Evolutionary conservation across 2,113 vertebrate species (phyloP), one percentile per base, ranked within the genome.

Genomic region (Paraplagusia blochii): DNA sequence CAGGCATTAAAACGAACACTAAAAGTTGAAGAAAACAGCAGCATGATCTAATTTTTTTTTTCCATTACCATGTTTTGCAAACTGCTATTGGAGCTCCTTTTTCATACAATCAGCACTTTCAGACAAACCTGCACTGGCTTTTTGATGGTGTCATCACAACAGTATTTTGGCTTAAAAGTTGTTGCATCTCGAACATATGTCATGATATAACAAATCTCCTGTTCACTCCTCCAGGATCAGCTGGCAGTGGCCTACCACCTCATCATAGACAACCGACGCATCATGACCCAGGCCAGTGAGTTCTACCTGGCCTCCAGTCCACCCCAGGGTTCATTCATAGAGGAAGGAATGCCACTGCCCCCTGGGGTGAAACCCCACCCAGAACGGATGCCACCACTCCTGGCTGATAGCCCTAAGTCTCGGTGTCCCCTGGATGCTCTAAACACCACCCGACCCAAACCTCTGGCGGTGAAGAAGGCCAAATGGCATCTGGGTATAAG

Each of bases 281-380:
- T 99, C 86, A 99, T 99, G 97, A 97, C 97, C 80, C 95, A 99
- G 82, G 97, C 97, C 87, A 98, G 94, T 5, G 96, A 98, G 88
- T 98, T 99, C 90, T 99, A 99, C 90, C 88, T 98, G 14, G 96
- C 97, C 57, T 98, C 96, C 71, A 98, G 97, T 80, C 96, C 96
- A 0, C 96, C 95, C 1, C 94, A 93, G 0, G 89, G 94, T 76
- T 97, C 96, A 40, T 98, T 99, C 69, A 98, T 98, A 74, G 97
- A 99, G 1, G 97, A 99, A 44, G 93, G 91, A 40, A 89, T 95
- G 93, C 92, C 88, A 19, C 90, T 97, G 57, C 95, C 93, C 1
- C 94, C 93, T 0, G 94, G 95, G n/a, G 82, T 98, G 48, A 98
- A 96, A 74, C 93, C 95, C 1, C 95, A 98, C 65, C 95, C 97